phyloP scores from a whole-genome alignment of 2,113 vertebrate species.

The Rhinichthys klamathensis region DNA sequence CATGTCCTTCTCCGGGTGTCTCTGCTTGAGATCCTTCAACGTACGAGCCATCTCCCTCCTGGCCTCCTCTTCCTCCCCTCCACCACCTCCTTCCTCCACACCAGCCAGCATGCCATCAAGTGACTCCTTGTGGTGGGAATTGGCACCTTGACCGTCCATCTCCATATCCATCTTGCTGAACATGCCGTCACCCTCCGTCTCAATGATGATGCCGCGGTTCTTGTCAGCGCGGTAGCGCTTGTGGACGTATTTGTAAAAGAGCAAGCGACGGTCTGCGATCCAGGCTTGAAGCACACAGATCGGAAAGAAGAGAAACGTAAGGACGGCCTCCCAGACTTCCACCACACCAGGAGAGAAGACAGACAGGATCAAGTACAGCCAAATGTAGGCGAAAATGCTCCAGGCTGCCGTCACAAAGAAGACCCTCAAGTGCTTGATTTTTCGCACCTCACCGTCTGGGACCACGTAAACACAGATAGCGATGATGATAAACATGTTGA shows the following conservation, averaged over 20 bases:
- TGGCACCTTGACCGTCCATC: conserved; percentile 79
- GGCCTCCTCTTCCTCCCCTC: conserved; percentile 79
- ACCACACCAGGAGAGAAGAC: conserved; percentile 81
- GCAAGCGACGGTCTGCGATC: conserved; percentile 82
- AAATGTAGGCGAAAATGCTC: conserved; percentile 86
- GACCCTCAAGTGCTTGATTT: conserved; percentile 82
- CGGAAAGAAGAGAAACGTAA: conserved; percentile 85
- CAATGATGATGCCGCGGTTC: conserved; percentile 80
- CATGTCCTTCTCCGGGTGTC: conserved; percentile 84
- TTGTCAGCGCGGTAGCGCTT: conserved; percentile 83
- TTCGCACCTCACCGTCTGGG: conserved; percentile 80
- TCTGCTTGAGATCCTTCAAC: conserved; percentile 81
- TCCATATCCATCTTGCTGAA: conserved; percentile 82
- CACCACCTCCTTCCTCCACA: conserved; percentile 72
- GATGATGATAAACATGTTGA: conserved; percentile 88
- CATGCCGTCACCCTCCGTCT: conserved; percentile 79
- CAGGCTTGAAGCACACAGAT: conserved; percentile 83
- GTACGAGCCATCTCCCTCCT: conserved; percentile 82
- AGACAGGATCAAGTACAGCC: conserved; percentile 84
- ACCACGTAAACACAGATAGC: conserved; percentile 83
- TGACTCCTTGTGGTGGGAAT: conserved; percentile 77
- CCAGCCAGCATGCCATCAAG: conserved; percentile 78
- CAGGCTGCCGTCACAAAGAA: conserved; percentile 84
- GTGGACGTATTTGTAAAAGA: conserved; percentile 85
- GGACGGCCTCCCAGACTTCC: conserved; percentile 83